Conservation (phyloP, 2,888 invertebrate species). For the Heteromyza rotundicornis region DNA sequence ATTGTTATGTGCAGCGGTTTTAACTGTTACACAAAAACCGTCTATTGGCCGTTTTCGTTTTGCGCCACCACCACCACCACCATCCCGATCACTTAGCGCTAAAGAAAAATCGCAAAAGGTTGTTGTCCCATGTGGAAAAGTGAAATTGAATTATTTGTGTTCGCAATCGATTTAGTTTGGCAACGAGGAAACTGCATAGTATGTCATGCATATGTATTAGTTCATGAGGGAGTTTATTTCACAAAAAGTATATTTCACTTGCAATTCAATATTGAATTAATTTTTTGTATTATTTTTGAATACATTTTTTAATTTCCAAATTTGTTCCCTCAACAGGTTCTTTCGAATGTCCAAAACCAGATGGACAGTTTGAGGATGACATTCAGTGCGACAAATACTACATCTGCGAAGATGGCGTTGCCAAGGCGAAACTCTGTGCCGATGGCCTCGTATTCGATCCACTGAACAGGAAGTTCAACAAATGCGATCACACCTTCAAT, state of each 20-base stretch:
- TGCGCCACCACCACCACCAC: no score
- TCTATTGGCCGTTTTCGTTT: no score
- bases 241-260: no score
- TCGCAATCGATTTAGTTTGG: no score
- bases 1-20: no score
- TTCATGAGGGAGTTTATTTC: no score
- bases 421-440: slow-evolving; percentile 79
- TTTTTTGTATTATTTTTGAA: not conserved
- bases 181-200: no score
- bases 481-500: slow-evolving; percentile 92
- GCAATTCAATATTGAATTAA: not conserved
- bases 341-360: slow-evolving; percentile 81
- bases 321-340: slow-evolving; percentile 40
- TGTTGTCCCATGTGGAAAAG: not conserved
- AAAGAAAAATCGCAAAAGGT: not conserved
- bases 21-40: no score
- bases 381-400: slow-evolving; percentile 88
- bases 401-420: slow-evolving; percentile 75
- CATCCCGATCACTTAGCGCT: no score
- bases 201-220: no score
- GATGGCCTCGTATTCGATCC: slow-evolving; percentile 91
- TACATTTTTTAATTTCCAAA: not conserved
- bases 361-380: slow-evolving; percentile 81
- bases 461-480: slow-evolving; percentile 83
- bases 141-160: not conserved